These are phyloP conservation scores for Cartodere bifasciata DNA, from an alignment of 2,888 invertebrate species.

Conservation along the genomic window DNA sequence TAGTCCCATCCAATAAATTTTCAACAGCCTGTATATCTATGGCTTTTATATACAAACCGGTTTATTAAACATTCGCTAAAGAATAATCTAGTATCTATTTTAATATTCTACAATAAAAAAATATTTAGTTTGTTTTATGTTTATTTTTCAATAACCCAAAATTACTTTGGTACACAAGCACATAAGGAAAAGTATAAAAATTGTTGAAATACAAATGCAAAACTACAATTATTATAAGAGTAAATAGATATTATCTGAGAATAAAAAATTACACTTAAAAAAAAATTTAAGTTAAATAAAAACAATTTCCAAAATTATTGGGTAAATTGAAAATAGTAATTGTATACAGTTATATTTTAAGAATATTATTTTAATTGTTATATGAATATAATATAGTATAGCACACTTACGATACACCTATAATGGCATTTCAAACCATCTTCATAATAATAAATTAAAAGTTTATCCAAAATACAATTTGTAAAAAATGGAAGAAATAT, in stretches of 20 bases:
- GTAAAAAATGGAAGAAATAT: slow-evolving; percentile 9
- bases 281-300: slow-evolving; percentile 15
- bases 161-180: slow-evolving; percentile 26
- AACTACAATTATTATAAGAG: slow-evolving; percentile 17
- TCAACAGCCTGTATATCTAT: too few species aligned
- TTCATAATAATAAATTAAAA: slow-evolving; percentile 23
- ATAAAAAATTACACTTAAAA: slow-evolving; percentile 12
- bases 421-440: slow-evolving; percentile 33
- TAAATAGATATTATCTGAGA: too few species aligned
- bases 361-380: slow-evolving; percentile 19
- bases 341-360: slow-evolving; percentile 14
- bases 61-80: too few species aligned
- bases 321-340: slow-evolving; percentile 13
- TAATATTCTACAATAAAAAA: too few species aligned
- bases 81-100: too few species aligned
- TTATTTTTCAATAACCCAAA: slow-evolving; percentile 21
- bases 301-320: slow-evolving; percentile 16
- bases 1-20: too few species aligned
- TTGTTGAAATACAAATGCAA: slow-evolving; percentile 20
- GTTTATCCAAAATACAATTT: not conserved
- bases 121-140: too few species aligned
- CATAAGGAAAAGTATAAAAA: slow-evolving; percentile 20
- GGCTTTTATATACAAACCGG: too few species aligned
- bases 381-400: slow-evolving; percentile 23
- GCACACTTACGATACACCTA: slow-evolving; percentile 33